Conservation (phyloP, 2,888 invertebrate species). For the Muscina levida region DNA sequence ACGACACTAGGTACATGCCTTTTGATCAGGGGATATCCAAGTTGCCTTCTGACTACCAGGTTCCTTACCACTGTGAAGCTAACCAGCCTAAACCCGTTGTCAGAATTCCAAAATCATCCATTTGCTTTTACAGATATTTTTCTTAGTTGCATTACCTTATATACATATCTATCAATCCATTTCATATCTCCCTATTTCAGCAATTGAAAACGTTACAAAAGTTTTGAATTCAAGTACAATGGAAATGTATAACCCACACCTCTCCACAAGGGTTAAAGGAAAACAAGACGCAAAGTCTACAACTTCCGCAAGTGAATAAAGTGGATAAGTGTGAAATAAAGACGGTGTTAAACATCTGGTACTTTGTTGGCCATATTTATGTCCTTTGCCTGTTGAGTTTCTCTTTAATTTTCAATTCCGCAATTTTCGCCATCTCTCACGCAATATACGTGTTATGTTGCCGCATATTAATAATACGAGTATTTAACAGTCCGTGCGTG, state of each 20-base stretch:
- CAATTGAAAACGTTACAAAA: not conserved
- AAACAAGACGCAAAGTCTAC: not conserved
- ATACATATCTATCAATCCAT: no score
- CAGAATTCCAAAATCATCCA: no score
- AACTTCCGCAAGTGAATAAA: not conserved
- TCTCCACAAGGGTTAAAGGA: not conserved
- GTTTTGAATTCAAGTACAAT: not conserved
- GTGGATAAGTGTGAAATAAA: slow-evolving; percentile 12
- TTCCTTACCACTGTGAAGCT: no score
- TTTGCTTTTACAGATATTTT: no score
- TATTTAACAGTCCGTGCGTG: not conserved
- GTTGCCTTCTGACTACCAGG: no score
- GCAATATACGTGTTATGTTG: slow-evolving; percentile 19
- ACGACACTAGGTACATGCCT: no score
- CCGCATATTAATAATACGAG: slow-evolving; percentile 1
- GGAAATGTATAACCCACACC: not conserved
- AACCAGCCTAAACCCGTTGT: no score
- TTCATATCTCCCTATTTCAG: not conserved
- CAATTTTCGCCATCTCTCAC: not conserved
- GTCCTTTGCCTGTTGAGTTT: slow-evolving; percentile 15
- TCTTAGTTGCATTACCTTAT: no score
- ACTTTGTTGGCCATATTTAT: not conserved
- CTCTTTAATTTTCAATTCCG: not conserved
- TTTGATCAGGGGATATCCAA: no score
- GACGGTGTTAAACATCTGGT: slow-evolving; percentile 9